These are phyloP conservation scores for Neomicropteryx cornuta DNA, from an alignment of 1,140 invertebrate genomes.

Conservation along the genomic window DNA sequence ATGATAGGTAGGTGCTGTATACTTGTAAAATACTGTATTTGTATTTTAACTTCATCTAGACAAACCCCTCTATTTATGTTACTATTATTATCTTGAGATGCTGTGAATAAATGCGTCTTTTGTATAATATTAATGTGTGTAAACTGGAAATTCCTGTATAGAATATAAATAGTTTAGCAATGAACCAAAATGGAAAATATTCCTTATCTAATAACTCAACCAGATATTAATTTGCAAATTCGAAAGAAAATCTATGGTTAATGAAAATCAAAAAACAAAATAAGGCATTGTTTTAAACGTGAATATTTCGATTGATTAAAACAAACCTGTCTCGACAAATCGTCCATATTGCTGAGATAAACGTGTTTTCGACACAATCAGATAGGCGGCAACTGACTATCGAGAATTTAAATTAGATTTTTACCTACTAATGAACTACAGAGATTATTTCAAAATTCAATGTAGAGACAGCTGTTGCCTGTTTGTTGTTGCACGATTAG, in stretches of 20 bases:
- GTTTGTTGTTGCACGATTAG: too few species aligned
- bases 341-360: too few species aligned
- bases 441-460: too few species aligned
- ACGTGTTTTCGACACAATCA: too few species aligned
- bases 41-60: too few species aligned
- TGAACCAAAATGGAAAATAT: neutral
- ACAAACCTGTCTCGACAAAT: constrained; percentile 26
- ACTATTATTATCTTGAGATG: neutral
- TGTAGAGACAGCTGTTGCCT: too few species aligned
- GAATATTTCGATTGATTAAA: neutral
- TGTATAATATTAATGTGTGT: neutral
- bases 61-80: too few species aligned
- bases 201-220: neutral
- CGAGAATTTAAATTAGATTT: too few species aligned
- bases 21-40: too few species aligned
- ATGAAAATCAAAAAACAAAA: constrained; percentile 1
- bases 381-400: too few species aligned
- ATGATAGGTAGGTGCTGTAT: too few species aligned
- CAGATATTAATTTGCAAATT: constrained; percentile 2
- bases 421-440: too few species aligned
- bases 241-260: constrained; percentile 6
- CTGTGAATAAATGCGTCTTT: neutral
- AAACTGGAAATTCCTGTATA: neutral
- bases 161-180: neutral
- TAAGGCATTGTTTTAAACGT: neutral